A percentile compares a stretch with the other conserved stretches of the same genome.
Evolutionary conservation across 2,888 invertebrate species (phyloP).

Genomic region (Amphipoea oculea): DNA sequence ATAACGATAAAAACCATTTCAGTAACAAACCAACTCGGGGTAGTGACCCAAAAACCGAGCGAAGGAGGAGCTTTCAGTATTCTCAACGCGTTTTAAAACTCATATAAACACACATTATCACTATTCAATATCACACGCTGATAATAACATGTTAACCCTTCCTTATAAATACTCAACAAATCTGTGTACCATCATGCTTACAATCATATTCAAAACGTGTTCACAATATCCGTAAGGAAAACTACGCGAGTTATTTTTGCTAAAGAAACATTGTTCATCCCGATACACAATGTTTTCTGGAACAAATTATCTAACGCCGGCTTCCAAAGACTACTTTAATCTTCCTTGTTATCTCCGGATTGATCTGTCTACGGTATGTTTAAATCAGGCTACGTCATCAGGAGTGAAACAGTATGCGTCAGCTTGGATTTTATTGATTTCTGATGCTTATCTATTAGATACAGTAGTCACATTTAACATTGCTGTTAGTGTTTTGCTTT

Average conservation of each 20-base stretch:
- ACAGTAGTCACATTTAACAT: neutral
- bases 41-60: slow-evolving; percentile 44
- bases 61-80: slow-evolving; percentile 38
- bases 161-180: slow-evolving; percentile 34
- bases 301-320: slow-evolving; percentile 18
- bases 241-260: slow-evolving; percentile 48
- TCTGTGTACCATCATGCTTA: slow-evolving; percentile 22
- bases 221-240: slow-evolving; percentile 39
- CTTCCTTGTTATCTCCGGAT: slow-evolving; percentile 54
- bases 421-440: slow-evolving; percentile 38
- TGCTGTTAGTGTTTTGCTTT: neutral
- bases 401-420: slow-evolving; percentile 4
- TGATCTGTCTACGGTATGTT: slow-evolving; percentile 39
- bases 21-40: slow-evolving; percentile 52
- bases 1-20: slow-evolving; percentile 49
- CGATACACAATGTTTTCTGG: slow-evolving; percentile 22
- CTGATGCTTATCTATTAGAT: slow-evolving; percentile 9
- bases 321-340: slow-evolving; percentile 39
- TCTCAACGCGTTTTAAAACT: slow-evolving; percentile 54
- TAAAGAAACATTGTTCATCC: slow-evolving; percentile 43
- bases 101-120: slow-evolving; percentile 21
- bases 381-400: slow-evolving; percentile 41
- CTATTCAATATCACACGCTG: slow-evolving; percentile 35
- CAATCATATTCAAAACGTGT: slow-evolving; percentile 46
- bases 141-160: slow-evolving; percentile 35